phyloP scores from a whole-genome alignment of 2,888 invertebrate species.

The Periphyllus acericola region DNA sequence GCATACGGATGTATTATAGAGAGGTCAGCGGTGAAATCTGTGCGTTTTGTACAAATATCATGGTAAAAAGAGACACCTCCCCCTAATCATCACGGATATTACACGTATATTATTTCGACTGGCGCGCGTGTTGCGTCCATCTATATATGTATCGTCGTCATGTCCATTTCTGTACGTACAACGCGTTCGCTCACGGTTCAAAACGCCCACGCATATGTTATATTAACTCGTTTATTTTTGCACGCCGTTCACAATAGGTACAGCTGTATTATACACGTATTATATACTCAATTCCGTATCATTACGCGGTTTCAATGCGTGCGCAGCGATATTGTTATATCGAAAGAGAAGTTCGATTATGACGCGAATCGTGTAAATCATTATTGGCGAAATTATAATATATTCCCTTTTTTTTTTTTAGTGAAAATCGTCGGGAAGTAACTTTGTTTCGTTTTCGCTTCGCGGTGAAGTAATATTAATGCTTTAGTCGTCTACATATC shows the following conservation, averaged over 20 bases:
- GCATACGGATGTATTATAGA: neutral
- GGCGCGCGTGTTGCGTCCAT: neutral
- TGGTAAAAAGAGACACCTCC: neutral
- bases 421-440: neutral
- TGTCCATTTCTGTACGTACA: neutral
- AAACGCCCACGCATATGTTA: neutral
- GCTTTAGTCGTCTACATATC: neutral
- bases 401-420: neutral
- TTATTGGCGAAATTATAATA: neutral
- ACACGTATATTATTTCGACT: neutral
- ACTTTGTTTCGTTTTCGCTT: neutral
- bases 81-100: neutral
- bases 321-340: neutral
- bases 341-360: neutral
- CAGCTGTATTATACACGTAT: neutral
- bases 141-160: too few relatives aligned
- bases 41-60: constrained; percentile 3
- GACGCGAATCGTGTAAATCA: neutral
- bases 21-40: constrained; percentile 20
- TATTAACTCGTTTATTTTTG: neutral
- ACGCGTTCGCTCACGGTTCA: neutral
- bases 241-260: too few relatives aligned
- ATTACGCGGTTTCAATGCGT: neutral
- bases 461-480: neutral
- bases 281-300: neutral